Percentiles rank a stretch among this genome's conserved stretches.
Evolutionary conservation across 2,888 invertebrate species (phyloP).

Genomic region (Cataglyphis albicans): DNA sequence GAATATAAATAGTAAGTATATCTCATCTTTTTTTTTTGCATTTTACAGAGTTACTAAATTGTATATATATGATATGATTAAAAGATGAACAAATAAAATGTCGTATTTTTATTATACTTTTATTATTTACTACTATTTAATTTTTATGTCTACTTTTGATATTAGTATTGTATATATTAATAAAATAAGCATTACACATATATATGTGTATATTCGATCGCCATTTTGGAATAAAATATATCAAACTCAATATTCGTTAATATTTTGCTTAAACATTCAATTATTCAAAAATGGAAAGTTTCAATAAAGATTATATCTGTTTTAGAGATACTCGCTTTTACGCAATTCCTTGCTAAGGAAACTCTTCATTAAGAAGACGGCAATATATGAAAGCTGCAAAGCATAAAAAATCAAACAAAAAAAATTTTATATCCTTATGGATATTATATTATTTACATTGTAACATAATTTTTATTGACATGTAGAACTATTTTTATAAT

Average conservation of each 20-base stretch:
- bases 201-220: conserved; percentile 23
- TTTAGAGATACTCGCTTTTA: conserved; percentile 78
- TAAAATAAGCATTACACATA: neutral
- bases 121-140: neutral
- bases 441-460: neutral
- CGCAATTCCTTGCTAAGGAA: conserved; percentile 76
- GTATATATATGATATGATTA: neutral
- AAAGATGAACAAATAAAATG: neutral
- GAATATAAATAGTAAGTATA: conserved; percentile 76
- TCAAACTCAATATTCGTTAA: neutral
- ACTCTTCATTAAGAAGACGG: neutral
- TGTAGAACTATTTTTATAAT: neutral
- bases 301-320: conserved; percentile 45
- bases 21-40: neutral
- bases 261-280: conserved; percentile 6
- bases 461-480: neutral
- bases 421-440: neutral
- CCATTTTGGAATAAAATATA: conserved; percentile 50
- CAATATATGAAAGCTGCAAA: neutral
- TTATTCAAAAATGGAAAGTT: conserved; percentile 36
- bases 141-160: neutral
- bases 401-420: neutral
- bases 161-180: neutral
- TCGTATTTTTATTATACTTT: neutral
- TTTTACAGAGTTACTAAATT: neutral